Conservation (phyloP, 2,113 vertebrate species). For the Sporophila hypoxantha region DNA sequence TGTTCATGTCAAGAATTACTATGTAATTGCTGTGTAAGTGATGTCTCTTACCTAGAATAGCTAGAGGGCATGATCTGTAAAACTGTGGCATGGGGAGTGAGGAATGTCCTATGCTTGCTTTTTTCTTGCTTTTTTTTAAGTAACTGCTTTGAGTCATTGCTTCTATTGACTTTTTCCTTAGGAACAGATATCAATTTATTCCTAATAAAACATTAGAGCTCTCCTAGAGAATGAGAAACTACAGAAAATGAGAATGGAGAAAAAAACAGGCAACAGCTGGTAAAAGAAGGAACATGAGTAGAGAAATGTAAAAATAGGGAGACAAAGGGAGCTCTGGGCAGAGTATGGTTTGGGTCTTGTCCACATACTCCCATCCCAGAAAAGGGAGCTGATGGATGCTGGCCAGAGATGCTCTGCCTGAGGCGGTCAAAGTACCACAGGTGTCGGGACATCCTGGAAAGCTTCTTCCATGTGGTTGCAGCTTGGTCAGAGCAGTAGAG, state of each 20-base stretch:
- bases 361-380: accelerated
- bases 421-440: not conserved
- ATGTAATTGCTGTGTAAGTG: not conserved
- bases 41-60: not conserved
- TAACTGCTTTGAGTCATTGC: not conserved
- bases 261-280: not conserved
- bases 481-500: not conserved
- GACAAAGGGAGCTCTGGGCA: not conserved
- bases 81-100: not conserved
- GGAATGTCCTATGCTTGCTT: not conserved
- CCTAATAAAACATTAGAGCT: not conserved
- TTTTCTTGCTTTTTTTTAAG: not conserved
- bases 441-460: not conserved
- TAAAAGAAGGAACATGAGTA: not conserved
- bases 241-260: not conserved
- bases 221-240: not conserved
- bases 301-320: not conserved
- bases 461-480: not conserved
- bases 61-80: not conserved
- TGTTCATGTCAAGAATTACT: not conserved
- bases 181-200: not conserved
- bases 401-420: not conserved
- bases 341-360: not conserved
- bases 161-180: not conserved
- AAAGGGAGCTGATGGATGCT: not conserved